These are phyloP conservation scores for Anolis sagrei DNA, from an alignment of 2,113 vertebrate species.

Conservation along the genomic window DNA sequence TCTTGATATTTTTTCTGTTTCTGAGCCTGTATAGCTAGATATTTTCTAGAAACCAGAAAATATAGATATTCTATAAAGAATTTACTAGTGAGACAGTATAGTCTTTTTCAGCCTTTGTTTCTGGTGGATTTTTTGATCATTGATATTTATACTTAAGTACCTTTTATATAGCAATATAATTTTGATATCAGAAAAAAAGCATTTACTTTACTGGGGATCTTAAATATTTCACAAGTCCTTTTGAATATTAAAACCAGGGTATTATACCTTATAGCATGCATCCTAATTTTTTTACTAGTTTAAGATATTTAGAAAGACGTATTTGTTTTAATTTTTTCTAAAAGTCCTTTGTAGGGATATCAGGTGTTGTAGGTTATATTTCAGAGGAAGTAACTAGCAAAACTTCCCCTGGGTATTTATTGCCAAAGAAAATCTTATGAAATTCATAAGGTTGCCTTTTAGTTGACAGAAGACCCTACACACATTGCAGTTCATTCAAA, in stretches of 20 bases:
- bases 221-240: background rate
- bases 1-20: constrained; percentile 41
- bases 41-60: constrained; percentile 54
- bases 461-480: no score
- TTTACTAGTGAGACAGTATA: background rate
- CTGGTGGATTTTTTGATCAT: constrained; percentile 7
- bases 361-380: no score
- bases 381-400: no score
- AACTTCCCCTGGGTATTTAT: no score
- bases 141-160: background rate
- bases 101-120: constrained; percentile 6
- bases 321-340: no score
- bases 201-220: background rate
- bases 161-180: background rate
- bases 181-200: constrained; percentile 6
- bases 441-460: no score
- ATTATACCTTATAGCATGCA: background rate
- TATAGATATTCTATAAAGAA: background rate
- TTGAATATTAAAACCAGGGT: background rate
- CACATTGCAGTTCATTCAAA: no score
- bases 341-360: no score
- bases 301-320: no score
- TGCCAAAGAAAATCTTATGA: no score
- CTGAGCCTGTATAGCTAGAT: constrained; percentile 46
- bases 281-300: no score